Base-by-base conservation (phyloP, 1,140 invertebrate species). In the Helicorthomorpha holstii region DNA sequence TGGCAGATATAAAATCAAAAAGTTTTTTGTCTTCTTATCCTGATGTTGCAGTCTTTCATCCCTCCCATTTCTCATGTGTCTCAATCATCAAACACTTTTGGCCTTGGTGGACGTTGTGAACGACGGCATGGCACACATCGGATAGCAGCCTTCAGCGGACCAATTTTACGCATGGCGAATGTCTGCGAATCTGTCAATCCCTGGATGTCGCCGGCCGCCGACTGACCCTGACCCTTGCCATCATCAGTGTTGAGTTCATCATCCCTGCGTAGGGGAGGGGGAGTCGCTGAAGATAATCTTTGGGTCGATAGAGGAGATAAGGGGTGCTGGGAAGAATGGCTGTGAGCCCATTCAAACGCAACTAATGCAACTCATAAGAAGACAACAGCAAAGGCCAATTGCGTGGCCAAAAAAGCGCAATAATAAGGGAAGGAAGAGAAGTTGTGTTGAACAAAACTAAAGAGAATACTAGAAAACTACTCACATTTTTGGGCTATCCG, bases 401-500 rank as follows among this genome's bases (percentile, higher is more conserved):
- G n/a, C n/a, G n/a, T n/a, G n/a, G n/a, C n/a, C n/a, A n/a, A n/a
- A n/a, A n/a, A 34, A 34, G 16, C 16, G 29, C 29, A 7, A 34
- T 16, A 16, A 34, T 7, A 7, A 34, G 16, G 29, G 29, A 7
- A 7, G 16, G 16, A 34, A 16, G 29, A 34, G 16, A 34, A 16
- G 16, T 34, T 16, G 29, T 7, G 7, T 34, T 34, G 7, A 7
- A 7, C 7, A 7, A 34, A 34, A 34, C 7, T 34, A 7, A 7
- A 34, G 29, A 34, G 29, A 34, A 7, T 34, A 34, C 29, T 10
- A 29, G 24, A 38, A 29, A 50, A 50, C 3, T 41, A 38, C 49
- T 38, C 34, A 50, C 49, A 50, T 50, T 50, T 50, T 50, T 3
- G 49, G 10, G 38, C 49, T 27, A 24, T 50, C 49, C 14, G 49